These are phyloP conservation scores for Hyposmocoma kahamanoa DNA, from an alignment of 1,140 invertebrate species.

Conservation along the genomic window DNA sequence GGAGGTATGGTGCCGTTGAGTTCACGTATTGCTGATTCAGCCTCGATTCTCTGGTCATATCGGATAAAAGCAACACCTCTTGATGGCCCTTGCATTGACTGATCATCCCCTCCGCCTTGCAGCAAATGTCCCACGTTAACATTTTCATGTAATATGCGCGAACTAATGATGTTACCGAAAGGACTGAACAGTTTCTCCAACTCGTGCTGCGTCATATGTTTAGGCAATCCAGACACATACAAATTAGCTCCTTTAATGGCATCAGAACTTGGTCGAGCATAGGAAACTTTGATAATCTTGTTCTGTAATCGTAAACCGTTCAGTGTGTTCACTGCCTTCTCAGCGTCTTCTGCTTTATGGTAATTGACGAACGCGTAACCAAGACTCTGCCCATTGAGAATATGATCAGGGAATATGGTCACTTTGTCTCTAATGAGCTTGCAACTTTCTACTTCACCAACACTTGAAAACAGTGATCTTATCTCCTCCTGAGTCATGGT, in stretches of 20 bases:
- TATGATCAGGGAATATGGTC: conserved; percentile 78
- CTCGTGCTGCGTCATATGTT: conserved; percentile 89
- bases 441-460: conserved; percentile 92
- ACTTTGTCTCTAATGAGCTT: conserved; percentile 93
- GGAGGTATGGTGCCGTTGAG: conserved; percentile 76
- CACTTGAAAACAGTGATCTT: conserved; percentile 86
- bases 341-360: conserved; percentile 86
- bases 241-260: conserved; percentile 93
- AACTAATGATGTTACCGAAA: conserved; percentile 90
- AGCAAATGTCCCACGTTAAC: conserved; percentile 77
- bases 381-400: conserved; percentile 85
- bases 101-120: conserved; percentile 60
- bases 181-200: conserved; percentile 88
- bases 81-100: conserved; percentile 69
- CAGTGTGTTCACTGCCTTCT: conserved; percentile 89
- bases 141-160: conserved; percentile 91
- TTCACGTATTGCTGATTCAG: conserved; percentile 76
- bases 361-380: conserved; percentile 95
- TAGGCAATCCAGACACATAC: conserved; percentile 90
- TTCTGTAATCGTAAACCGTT: conserved; percentile 91
- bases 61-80: conserved; percentile 77
- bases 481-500: conserved; percentile 95
- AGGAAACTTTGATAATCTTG: conserved; percentile 94
- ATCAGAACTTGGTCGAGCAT: conserved; percentile 90
- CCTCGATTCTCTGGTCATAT: conserved; percentile 77